phyloP scores from a whole-genome alignment of 2,888 invertebrate species.

The Teleiodes luculella region DNA sequence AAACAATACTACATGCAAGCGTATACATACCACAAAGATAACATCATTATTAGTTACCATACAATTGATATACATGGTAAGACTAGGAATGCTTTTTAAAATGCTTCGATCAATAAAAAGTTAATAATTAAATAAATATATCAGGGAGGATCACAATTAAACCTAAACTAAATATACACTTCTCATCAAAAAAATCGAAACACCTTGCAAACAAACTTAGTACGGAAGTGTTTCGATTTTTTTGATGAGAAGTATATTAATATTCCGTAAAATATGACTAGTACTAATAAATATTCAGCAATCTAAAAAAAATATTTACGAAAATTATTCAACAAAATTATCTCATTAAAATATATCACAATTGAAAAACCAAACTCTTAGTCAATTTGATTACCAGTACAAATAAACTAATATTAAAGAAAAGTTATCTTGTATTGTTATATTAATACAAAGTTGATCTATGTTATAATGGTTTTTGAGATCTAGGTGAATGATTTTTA shows the following conservation, averaged over 20 bases:
- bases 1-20: too few species aligned
- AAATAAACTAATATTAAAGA: not conserved
- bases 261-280: constrained; percentile 5
- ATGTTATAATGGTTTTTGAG: not conserved
- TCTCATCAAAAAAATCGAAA: too few species aligned
- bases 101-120: constrained; percentile 5
- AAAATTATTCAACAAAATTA: not conserved
- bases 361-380: not conserved
- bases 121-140: not conserved
- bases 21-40: not conserved
- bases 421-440: too few species aligned
- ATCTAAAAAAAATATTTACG: not conserved
- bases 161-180: not conserved
- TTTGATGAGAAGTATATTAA: too few species aligned
- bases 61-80: not conserved
- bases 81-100: constrained; percentile 14
- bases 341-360: not conserved
- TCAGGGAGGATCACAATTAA: not conserved
- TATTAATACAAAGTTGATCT: not conserved
- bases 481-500: not conserved
- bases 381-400: not conserved
- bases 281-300: constrained; percentile 13
- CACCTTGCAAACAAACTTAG: too few species aligned
- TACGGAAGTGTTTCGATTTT: too few species aligned
- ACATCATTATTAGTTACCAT: not conserved